Evolutionary conservation across 2,113 vertebrate species (phyloP).

Genomic region (Pionites leucogaster): DNA sequence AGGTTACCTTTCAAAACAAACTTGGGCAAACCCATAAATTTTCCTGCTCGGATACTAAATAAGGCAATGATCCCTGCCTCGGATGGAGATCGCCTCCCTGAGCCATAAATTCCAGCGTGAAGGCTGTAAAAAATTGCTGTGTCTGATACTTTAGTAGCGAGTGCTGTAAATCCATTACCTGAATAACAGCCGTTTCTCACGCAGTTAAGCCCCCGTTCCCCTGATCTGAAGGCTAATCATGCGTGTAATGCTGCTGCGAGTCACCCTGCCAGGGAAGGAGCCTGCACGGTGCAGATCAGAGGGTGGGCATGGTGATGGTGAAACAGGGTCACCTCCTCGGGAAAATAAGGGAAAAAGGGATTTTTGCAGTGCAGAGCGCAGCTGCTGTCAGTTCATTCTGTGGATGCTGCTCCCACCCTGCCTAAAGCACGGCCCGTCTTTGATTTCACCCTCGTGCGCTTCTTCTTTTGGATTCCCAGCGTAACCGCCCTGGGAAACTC

Average conservation of each 20-base stretch:
- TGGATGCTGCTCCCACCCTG: background rate
- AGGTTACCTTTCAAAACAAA: slow-evolving; percentile 64
- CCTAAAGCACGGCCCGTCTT: background rate
- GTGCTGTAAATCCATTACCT: slow-evolving; percentile 81
- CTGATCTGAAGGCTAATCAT: slow-evolving; percentile 62
- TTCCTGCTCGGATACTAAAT: slow-evolving; percentile 60
- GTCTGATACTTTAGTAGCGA: slow-evolving; percentile 67
- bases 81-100: slow-evolving; percentile 42
- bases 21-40: slow-evolving; percentile 49
- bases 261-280: background rate
- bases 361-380: accelerated
- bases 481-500: background rate
- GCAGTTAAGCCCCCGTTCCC: slow-evolving; percentile 62
- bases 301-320: background rate
- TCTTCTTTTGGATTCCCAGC: background rate
- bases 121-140: slow-evolving; percentile 73
- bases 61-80: slow-evolving; percentile 67
- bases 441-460: accelerated
- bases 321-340: accelerated
- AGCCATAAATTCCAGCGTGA: slow-evolving; percentile 71
- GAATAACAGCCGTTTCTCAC: slow-evolving; percentile 73
- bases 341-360: background rate
- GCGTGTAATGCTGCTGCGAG: slow-evolving; percentile 54
- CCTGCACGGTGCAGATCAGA: background rate
- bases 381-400: background rate